Base-by-base conservation (phyloP, 2,113 vertebrate species). In the Merops nubicus region DNA sequence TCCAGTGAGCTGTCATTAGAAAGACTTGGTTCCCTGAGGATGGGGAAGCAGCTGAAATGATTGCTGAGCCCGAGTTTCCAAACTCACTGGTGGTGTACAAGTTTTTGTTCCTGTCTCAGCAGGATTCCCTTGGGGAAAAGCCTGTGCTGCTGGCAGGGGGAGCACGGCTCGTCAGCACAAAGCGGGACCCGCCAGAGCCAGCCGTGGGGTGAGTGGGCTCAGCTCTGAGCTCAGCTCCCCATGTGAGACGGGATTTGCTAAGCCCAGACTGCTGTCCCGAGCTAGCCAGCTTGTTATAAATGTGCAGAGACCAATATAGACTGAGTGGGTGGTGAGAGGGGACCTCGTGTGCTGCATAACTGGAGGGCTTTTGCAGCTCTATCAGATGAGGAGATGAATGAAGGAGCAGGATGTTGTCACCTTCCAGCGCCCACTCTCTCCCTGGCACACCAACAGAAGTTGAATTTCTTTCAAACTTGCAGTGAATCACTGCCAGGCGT, bases 351-450 rank as follows among this genome's bases (percentile, higher is more conserved):
- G 34, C 89, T 62, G 84, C 62, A 54, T 38, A 43, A 69, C 91
- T 40, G 91, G 60, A 78, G 83, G 78, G 78, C 84, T 81, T 90
- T 42, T 77, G 89, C 91, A 72, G 81, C 70, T 82, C 11, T 23
- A 25, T 16, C 81, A 22, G 82, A 38, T 40, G 45, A 34, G 60
- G 89, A 81, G 62, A 90, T 96, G 93, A 95, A 96, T 93, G 93
- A 80, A 96, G 90, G 70, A 96, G 43, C 1, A 1, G 88, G 90
- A 53, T 92, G 85, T 50, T 94, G 93, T 70, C 92, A 95, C 95
- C 95, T 85, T 23, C 82, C 85, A 67, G 93, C 50, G 0, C 96
- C 94, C 95, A 93, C 94, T 92, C 89, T 0, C 85, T 91, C 84
- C 84, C 94, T 85, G 92, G 74, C 88, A 79, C 88, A 40, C 47